These are phyloP conservation scores for Podarcis muralis DNA, from an alignment of 2,113 vertebrate species.

Conservation along the genomic window DNA sequence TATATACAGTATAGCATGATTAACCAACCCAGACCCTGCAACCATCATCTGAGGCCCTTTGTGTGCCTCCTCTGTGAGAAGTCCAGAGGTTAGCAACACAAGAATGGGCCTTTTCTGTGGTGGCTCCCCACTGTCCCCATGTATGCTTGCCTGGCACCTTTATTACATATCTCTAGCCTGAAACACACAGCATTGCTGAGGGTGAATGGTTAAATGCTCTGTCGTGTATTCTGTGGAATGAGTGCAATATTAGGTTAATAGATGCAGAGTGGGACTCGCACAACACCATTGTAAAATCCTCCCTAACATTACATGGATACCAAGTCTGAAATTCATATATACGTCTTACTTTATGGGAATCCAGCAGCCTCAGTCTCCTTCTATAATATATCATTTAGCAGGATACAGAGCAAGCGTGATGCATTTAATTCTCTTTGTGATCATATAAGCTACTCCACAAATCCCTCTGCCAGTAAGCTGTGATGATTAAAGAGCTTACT, in stretches of 20 bases:
- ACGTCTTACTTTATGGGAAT: background rate
- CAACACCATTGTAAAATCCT: conserved; percentile 19
- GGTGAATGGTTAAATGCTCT: background rate
- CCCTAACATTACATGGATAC: background rate
- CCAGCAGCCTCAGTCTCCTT: background rate
- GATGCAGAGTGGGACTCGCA: background rate
- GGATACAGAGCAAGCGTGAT: conserved; percentile 5
- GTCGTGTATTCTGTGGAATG: background rate
- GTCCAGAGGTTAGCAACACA: too few species aligned
- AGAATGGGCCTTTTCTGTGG: too few species aligned
- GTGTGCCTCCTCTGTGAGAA: too few species aligned
- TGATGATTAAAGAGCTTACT: conserved; percentile 57
- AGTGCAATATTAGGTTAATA: conserved; percentile 13
- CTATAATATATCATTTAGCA: background rate
- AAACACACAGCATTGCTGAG: background rate
- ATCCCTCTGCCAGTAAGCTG: conserved; percentile 46
- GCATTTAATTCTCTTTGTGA: conserved; percentile 49
- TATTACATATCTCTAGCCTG: background rate
- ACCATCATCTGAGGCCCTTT: too few species aligned
- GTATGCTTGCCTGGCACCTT: too few species aligned
- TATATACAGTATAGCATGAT: conserved; percentile 7
- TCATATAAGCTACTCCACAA: conserved; percentile 10
- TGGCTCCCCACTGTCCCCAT: too few species aligned
- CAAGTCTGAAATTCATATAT: background rate
- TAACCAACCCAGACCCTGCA: background rate